Conservation (phyloP, 2,797 vertebrate species). For the Sebastes kiyomatsui region DNA sequence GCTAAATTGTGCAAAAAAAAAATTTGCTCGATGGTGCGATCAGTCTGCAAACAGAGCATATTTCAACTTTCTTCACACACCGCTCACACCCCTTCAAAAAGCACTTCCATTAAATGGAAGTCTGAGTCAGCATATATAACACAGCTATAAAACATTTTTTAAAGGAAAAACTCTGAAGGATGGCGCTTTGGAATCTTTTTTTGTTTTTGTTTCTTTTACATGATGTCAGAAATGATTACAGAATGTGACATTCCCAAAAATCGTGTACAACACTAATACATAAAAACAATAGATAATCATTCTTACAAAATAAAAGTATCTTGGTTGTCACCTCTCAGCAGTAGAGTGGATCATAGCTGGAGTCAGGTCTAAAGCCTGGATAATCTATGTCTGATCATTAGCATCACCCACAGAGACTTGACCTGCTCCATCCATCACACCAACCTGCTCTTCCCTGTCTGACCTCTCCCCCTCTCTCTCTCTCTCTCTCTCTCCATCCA, state of each 20-base stretch:
- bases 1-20: too few species aligned
- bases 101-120: neutral
- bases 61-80: neutral
- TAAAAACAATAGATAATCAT: neutral
- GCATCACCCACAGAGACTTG: slow-evolving; percentile 50
- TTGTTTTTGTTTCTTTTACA: neutral
- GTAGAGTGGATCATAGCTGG: slow-evolving; percentile 57
- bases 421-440: slow-evolving; percentile 64
- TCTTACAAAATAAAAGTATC: neutral
- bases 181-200: neutral
- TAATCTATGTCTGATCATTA: slow-evolving; percentile 68
- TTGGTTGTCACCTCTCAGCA: neutral
- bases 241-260: neutral
- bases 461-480: slow-evolving; percentile 33
- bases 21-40: neutral
- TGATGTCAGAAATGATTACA: neutral
- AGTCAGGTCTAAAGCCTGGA: slow-evolving; percentile 56
- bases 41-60: neutral
- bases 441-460: slow-evolving; percentile 41
- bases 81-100: neutral
- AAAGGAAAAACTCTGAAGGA: neutral
- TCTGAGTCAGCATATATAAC: neutral
- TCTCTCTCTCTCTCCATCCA: neutral
- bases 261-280: neutral
- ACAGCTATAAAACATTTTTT: neutral